Evolutionary conservation across 2,888 invertebrate species (phyloP).

Genomic region (Pyralis farinalis): DNA sequence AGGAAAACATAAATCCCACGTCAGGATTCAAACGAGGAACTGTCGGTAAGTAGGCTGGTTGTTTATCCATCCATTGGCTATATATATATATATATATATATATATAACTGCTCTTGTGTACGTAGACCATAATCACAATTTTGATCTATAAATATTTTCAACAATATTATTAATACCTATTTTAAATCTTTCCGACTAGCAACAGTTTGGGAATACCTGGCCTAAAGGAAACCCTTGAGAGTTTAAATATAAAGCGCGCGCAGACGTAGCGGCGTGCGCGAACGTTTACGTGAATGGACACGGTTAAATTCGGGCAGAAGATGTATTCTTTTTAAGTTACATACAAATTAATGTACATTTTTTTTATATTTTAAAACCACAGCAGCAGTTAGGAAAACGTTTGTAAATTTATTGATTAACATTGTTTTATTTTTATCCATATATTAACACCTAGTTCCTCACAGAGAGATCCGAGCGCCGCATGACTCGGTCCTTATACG

Average conservation of each 20-base stretch:
- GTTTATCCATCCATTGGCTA: no score
- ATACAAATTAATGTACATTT: slow-evolving; percentile 21
- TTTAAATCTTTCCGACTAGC: background rate
- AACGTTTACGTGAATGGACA: slow-evolving; percentile 62
- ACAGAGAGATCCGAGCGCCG: no score
- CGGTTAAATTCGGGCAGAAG: slow-evolving; percentile 38
- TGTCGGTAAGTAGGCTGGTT: no score
- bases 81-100: no score
- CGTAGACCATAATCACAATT: no score
- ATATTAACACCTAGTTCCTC: no score
- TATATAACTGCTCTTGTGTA: no score
- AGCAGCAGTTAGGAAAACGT: slow-evolving; percentile 6
- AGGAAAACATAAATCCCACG: no score
- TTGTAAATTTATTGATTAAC: background rate
- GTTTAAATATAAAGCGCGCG: slow-evolving; percentile 67
- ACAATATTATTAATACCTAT: no score
- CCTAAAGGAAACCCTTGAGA: slow-evolving; percentile 68
- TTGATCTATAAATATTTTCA: no score
- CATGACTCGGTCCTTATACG: no score
- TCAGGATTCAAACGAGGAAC: no score
- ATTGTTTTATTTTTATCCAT: background rate
- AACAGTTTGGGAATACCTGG: background rate
- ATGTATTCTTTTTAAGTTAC: background rate
- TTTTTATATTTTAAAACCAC: slow-evolving; percentile 13
- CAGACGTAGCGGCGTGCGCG: slow-evolving; percentile 56